A percentile compares a stretch with the other conserved stretches of the same genome.
Evolutionary conservation across 2,888 invertebrate species (phyloP).

Genomic region (Harpagoxenus sublaevis): DNA sequence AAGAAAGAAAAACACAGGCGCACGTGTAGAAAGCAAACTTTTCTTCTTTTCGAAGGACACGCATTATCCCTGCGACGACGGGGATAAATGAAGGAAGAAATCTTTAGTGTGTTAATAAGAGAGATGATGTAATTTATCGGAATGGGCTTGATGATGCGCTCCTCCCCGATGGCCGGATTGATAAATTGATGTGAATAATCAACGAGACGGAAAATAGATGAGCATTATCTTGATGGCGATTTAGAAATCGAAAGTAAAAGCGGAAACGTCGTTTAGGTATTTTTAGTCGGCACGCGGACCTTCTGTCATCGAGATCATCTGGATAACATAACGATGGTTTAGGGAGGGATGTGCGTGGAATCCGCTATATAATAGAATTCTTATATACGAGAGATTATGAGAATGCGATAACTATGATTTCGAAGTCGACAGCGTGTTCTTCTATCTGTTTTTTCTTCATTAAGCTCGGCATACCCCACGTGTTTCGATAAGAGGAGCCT

Average conservation of each 20-base stretch:
- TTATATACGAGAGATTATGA: background rate
- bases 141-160: background rate
- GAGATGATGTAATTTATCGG: background rate
- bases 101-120: background rate
- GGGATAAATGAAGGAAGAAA: background rate
- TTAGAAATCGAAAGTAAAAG: conserved; percentile 15
- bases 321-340: background rate
- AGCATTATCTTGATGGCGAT: background rate
- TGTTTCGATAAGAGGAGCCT: background rate
- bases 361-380: background rate
- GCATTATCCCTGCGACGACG: background rate
- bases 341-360: background rate
- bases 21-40: background rate
- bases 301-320: background rate
- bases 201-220: conserved; percentile 2
- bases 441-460: background rate
- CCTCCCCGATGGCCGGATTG: background rate
- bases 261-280: background rate
- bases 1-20: background rate
- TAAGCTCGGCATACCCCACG: background rate
- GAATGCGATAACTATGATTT: background rate
- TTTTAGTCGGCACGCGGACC: conserved; percentile 8
- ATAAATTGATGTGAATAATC: conserved; percentile 1
- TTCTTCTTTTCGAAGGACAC: background rate
- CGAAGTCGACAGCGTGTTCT: background rate